Base-by-base conservation (phyloP, 2,797 vertebrate genomes). In the Sternotherus odoratus region DNA sequence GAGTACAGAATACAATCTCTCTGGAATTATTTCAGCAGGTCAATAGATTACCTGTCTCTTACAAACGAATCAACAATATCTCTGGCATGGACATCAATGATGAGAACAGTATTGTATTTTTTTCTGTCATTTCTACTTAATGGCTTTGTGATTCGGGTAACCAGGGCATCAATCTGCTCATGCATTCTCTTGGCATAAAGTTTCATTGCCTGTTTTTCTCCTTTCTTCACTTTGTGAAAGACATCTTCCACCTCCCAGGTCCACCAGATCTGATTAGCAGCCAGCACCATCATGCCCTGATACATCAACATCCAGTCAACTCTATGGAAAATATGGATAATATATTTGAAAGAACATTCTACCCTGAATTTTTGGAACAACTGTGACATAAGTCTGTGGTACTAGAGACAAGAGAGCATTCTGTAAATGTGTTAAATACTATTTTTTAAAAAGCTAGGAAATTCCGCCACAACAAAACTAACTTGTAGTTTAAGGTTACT, bases 221-320 rank as follows among this genome's bases (percentile, higher is more conserved):
- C 99, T 3, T 97, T 96, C 90, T 98, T 98, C 80, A 99, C 97
- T 82, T 98, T 98, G n/a, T 83, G 88, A 96, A 99, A 99, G 77
- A 99, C 98, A 0, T 99, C 98, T 81, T 99, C 99, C 33, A 99
- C 99, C 93, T 99, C 98, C 99, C 99, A 99, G 8, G 99, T 99
- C 99, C 99, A 99, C 99, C 99, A 99, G 91, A 99, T 98, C 97
- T 99, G 99, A 95, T 98, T 99, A 49, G 98, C 98, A 36, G 99
- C 99, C 95, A 99, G 97, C 92, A 99, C 99, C 96, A 99, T 98
- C 99, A 99, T 99, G 49, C 99, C 99, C 92, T 99, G 99, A 97
- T 99, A 99, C 80, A 98, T 97, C 86, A 99, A 94, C 99, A 99
- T 99, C 99, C 99, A 99, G 74, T 99, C 99, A 72, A 99, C 98